Evolutionary conservation across 2,113 vertebrate genomes (phyloP), one percentile per base, ranked within the genome.

Genomic region (Fregetta grallaria): DNA sequence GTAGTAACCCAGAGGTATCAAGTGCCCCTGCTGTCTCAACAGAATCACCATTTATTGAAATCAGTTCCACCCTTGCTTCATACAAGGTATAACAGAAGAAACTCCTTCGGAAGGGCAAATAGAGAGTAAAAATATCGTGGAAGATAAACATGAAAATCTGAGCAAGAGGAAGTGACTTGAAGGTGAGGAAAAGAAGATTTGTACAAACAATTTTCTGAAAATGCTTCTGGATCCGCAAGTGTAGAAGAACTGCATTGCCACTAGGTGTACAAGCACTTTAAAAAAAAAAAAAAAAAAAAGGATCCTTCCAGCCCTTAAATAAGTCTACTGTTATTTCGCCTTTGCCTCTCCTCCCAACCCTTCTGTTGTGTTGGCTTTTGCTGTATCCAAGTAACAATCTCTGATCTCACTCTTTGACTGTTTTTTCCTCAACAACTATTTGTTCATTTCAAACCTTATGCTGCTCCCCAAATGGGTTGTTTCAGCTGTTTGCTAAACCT

Each of bases 321-420:
- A 70, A 91, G 17, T 44, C 49, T 71, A 25, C 62, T 76, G 71
- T 53, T 88, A 67, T 47, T 92, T 95, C 3, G 8, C 72, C 88
- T 91, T 88, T 91, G 72, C 58, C 84, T 74, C 70, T 88, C 61
- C 73, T 85, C 68, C 36, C 86, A 89, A 15, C 80, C 91, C 80
- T 95, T 95, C 88, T 94, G 92, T 86, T 84, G 40, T 72, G 79
- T 56, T 85, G 95, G 66, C 88, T 94, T 92, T 75, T 91, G 68
- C 83, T 56, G 80, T 94, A 92, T 87, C 79, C 68, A 94, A 86
- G 92, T 91, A 94, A 91, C 80, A 82, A 76, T 85, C 76, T 88
- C 76, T 86, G 56, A 74, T 78, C 61, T 92, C 78, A 45, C 56
- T 88, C 65, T 82, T 73, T n/a, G 53, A 79, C 87, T 80, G 63